A percentile compares a stretch with the other conserved stretches of the same genome.
Conservation (phyloP, 1,140 invertebrate species). For the Augochlora pura region DNA sequence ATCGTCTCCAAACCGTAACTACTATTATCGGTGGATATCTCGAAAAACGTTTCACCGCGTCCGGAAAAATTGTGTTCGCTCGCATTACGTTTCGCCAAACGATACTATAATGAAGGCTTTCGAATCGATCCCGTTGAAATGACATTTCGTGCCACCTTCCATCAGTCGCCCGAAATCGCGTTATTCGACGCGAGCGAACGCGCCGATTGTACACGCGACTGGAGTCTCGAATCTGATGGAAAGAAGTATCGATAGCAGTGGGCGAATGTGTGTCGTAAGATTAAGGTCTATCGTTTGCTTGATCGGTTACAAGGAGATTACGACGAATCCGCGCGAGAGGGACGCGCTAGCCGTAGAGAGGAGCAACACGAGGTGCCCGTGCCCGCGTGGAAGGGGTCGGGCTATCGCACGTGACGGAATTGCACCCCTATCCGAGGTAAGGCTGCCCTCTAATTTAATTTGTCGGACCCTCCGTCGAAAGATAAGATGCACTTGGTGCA, state of each 20-base stretch:
- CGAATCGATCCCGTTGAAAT: no score
- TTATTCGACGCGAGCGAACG: no score
- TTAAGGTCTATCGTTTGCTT: slow-evolving; percentile 29
- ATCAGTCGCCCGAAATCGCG: no score
- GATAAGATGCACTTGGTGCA: slow-evolving; percentile 61
- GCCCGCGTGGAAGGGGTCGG: slow-evolving; percentile 21
- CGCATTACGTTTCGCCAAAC: no score
- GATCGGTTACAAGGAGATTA: slow-evolving; percentile 33
- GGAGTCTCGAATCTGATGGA: neutral
- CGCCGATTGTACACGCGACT: no score
- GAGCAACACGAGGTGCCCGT: slow-evolving; percentile 24
- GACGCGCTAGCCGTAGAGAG: neutral
- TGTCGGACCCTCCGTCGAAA: slow-evolving; percentile 49
- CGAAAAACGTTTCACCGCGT: no score
- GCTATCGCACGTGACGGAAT: slow-evolving; percentile 48
- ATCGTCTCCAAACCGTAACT: no score
- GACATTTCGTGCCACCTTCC: no score
- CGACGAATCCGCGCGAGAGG: slow-evolving; percentile 13
- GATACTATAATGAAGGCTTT: no score
- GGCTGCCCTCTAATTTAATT: slow-evolving; percentile 59
- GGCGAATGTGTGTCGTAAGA: neutral
- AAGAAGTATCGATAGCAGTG: neutral
- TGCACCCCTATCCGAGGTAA: slow-evolving; percentile 42
- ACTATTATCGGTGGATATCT: no score
- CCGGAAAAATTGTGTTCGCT: no score